Evolutionary conservation across 2,888 invertebrate genomes (phyloP).

Genomic region (Alentia gelatinosa): DNA sequence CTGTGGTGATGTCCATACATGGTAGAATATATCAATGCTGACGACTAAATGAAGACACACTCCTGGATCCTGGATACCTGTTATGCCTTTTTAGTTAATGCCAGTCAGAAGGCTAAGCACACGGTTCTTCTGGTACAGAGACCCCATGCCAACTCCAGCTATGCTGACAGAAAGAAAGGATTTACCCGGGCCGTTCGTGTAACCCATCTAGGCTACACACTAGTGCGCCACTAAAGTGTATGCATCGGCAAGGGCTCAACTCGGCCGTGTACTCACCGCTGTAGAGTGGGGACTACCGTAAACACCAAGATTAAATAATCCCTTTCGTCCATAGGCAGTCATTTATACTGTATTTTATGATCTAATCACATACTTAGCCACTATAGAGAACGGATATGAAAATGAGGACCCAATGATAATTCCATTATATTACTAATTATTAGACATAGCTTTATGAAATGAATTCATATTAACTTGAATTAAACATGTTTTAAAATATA

Average conservation of each 20-base stretch:
- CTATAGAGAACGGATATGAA: neutral
- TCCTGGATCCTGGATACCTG: neutral
- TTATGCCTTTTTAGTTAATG: neutral
- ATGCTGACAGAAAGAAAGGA: constrained; percentile 24
- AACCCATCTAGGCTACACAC: constrained; percentile 27
- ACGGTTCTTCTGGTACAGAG: neutral
- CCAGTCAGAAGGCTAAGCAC: constrained; percentile 33
- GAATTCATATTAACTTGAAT: too few species aligned
- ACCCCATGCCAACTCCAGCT: constrained; percentile 34
- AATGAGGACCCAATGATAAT: too few species aligned
- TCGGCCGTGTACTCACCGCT: neutral
- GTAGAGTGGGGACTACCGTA: neutral
- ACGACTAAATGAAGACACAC: neutral
- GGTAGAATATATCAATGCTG: too few species aligned
- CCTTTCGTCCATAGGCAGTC: neutral
- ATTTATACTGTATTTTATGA: neutral
- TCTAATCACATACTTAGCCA: neutral
- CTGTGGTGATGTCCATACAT: too few species aligned
- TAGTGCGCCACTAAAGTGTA: neutral
- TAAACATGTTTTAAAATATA: too few species aligned
- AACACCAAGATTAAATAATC: neutral
- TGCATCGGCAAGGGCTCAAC: neutral
- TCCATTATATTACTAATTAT: too few species aligned
- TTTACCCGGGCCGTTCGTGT: neutral
- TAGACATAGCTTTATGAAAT: too few species aligned